Base-by-base conservation (phyloP, 2,113 vertebrate species). In the Empidonax alnorum region DNA sequence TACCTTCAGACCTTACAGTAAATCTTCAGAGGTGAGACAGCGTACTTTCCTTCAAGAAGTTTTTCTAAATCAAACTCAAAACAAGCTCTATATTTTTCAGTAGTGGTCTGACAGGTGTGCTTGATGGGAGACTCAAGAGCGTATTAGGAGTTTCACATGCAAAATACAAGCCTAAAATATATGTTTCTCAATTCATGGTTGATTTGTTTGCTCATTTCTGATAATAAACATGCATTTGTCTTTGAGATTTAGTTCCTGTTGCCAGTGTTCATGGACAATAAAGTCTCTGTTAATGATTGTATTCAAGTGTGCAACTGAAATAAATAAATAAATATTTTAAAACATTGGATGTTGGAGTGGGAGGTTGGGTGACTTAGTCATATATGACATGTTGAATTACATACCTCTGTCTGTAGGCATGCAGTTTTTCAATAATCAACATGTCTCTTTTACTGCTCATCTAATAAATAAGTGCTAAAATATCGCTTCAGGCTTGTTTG, bases 391-490 rank as follows among this genome's bases (percentile, higher is more conserved):
- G 3, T 14, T 76, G 33, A 66, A 78, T 89, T 93, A 19, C 7
- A 3, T 59, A 92, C 71, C 3, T 47, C 3, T 65, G 33, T 87
- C 21, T 85, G 37, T 47, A 84, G 35, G 41, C 35, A 83, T 39
- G 22, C 41, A 65, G 12, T 46, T 84, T 87, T 91, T 78, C 69
- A 78, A 50, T 63, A 91, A 41, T 10, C 16, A 46, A 66, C 61
- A 39, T 50, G 31, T 87, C 22, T 92, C 22, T 88, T 79, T 80
- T 81, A 55, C 47, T 50, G 37, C 46, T 94, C 44, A 67, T 91
- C 80, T 74, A 95, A 89, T 84, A 92, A 90, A 58, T 72, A 91
- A 88, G 33, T 84, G 56, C 47, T 84, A 62, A 77, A 87, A 87
- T 89, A 55, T 14, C 63, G 20, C 73, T 84, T 56, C 50, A 39